Base-by-base conservation (phyloP, 1,140 invertebrate species). In the Ips nitidus region DNA sequence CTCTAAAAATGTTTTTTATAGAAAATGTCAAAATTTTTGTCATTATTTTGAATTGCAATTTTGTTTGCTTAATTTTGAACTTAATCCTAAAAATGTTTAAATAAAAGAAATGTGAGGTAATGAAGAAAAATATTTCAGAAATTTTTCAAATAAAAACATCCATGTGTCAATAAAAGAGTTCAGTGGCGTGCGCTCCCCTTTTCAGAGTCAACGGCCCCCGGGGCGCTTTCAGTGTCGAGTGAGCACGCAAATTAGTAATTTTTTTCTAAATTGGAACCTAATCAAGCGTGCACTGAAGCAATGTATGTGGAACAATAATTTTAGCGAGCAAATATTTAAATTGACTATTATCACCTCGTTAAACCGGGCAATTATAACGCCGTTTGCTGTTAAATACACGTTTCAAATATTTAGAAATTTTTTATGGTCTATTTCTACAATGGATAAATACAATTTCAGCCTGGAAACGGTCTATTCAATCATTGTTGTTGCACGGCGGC, bases 331-430 rank as follows among this genome's bases (percentile, higher is more conserved):
- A 42, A 60, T 60, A 60, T 56, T 56, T 56, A 56, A 56, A 56
- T 56, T 56, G 38, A 56, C 53, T 56, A 56, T 37, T 39, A 56
- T 56, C n/a, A 42, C 41, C 8, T n/a, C 41, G 41, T 60, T 60
- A 60, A 42, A 42, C 39, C 39, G 45, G 38, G 37, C 41, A 60
- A n/a, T 41, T 42, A 60, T 60, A 41, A 60, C 57, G 39, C 57
- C 57, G 38, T 60, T 60, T 37, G 39, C 6, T 60, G 57, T 60
- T 60, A 60, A 60, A 60, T 60, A 60, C 41, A 60, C 39, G 59
- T 61, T 60, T 60, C 41, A 41, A 61, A 45, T 61, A 45, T 61
- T 61, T 61, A 39, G 42, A 47, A 61, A 47, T 61, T 59, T 58
- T 59, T 59, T 41, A 41, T 59, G 57, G 57, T 60, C 22, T 61